Evolutionary conservation across 1,140 invertebrate species (phyloP), one percentile per base, ranked within the genome.

Genomic region (Orussus abietinus): DNA sequence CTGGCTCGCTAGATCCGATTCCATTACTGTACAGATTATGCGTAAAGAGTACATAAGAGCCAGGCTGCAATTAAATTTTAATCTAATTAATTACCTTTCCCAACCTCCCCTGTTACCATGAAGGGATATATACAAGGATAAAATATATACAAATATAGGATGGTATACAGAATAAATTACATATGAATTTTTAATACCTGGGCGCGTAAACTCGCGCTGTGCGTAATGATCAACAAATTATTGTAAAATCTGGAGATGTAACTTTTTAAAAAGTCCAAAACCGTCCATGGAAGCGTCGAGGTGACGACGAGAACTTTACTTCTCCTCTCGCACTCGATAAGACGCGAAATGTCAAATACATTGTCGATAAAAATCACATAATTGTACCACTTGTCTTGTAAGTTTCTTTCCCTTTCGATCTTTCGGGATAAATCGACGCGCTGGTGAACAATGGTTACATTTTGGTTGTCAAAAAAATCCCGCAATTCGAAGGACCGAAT

Each of bases 11-110:
- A 0, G 78, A 75, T 9, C 83, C 84, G 35, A 85, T 62, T 3
- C 82, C 81, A 57, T 86, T 83, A 0, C 76, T 71, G 51, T 81
- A 85, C 13, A 86, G 63, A 48, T 78, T 75, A 53, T 86, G 84
- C 0, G 83, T 85, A 52, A 84, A 86, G 5, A 86, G 59, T 33
- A 85, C 79, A 60, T 78, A 85, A 3, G 82, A 76, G 4, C 75
- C 61, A 68, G 81, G 79, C 80, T 83, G 51, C 29, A 69, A 49
- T 17, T 22, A 55, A 7, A 62, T 51, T 30, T 43, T 46, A 28
- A 19, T n/a, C n/a, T 49, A 18, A 7, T 19, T 10, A 39, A 32
- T 30, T 22, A 26, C 28, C 20, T 37, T 22, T 26, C 14, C 19
- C 9, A 15, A 42, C n/a, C 18, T 34, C 2, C n/a, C n/a, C n/a